Evolutionary conservation across 2,113 vertebrate species (phyloP).

Genomic region (Pterocles burchelli): DNA sequence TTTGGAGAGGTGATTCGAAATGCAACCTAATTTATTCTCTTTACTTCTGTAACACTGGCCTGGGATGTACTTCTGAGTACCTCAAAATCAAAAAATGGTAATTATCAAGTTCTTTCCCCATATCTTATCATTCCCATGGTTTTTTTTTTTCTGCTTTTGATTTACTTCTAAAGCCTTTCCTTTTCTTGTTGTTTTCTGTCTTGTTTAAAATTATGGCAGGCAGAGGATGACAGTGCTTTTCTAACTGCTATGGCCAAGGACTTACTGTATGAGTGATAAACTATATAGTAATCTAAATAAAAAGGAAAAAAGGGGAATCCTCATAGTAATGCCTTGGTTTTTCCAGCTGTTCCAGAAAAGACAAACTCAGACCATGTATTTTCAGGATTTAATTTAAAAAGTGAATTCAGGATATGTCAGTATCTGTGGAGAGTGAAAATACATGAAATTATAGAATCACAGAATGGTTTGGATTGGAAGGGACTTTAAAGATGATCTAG

Average conservation of each 20-base stretch:
- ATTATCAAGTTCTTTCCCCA: not conserved
- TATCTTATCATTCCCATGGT: not conserved
- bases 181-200: not conserved
- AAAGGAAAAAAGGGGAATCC: not conserved
- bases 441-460: not conserved
- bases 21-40: not conserved
- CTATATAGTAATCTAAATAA: not conserved
- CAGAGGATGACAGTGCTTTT: not conserved
- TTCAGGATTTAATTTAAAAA: not conserved
- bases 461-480: too few relatives aligned
- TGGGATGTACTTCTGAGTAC: not conserved
- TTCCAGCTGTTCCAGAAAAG: not conserved
- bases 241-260: not conserved
- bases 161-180: not conserved
- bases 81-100: not conserved
- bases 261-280: not conserved
- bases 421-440: not conserved
- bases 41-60: not conserved
- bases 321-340: not conserved
- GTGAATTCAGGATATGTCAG: not conserved
- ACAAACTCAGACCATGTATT: not conserved
- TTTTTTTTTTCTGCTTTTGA: not conserved
- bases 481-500: too few relatives aligned
- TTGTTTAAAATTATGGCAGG: not conserved
- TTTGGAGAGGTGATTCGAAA: not conserved